Base-by-base conservation (phyloP, 2,888 invertebrate species). In the Nymphalis c-album region DNA sequence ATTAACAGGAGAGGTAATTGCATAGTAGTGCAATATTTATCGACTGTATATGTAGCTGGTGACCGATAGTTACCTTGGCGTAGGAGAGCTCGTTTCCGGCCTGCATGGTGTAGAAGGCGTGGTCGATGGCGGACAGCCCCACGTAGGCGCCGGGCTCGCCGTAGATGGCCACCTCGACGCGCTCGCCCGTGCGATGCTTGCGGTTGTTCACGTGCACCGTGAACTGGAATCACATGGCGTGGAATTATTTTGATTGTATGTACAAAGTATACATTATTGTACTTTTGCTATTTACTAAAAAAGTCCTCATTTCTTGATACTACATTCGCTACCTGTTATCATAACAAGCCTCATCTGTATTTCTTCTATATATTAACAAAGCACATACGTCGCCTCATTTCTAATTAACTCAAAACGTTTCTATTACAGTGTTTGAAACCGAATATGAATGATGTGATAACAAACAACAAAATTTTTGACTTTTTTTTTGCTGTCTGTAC, bases 121-220 rank as follows among this genome's bases (percentile, higher is more conserved):
- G 94, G 86, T 98, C 98, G 71, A 98, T 95, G 63, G 96, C 98
- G 0, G 98, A 97, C 20, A 99, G 94, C 0, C 97, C 98, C 7
- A 99, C 97, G 85, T 97, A 98, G 0, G 98, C 96, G 16, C 98
- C 98, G 0, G 98, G 98, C 84, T 98, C 97, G 17, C 98, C 98
- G 80, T 95, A 96, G 73, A 98, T 96, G 0, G 98, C 97, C 67
- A 99, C 95, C 88, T 99, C 98, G 1, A 99, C 97, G 66, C 96
- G 95, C 83, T 98, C 97, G 31, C 98, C 98, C 0, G 97, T 98
- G 73, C 98, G 95, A 64, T 98, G 98, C 87, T 98, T 99, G 72
- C 96, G 96, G 85, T 98, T 97, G 87, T 98, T 98, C 70, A 98
- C 96, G 76, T 93, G 94, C 16, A 97, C 95, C 0, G 96, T 96